Percentiles rank a stretch among this genome's conserved stretches.
Evolutionary conservation across 2,888 invertebrate species (phyloP).

Genomic region (Amblyteles armatorius): DNA sequence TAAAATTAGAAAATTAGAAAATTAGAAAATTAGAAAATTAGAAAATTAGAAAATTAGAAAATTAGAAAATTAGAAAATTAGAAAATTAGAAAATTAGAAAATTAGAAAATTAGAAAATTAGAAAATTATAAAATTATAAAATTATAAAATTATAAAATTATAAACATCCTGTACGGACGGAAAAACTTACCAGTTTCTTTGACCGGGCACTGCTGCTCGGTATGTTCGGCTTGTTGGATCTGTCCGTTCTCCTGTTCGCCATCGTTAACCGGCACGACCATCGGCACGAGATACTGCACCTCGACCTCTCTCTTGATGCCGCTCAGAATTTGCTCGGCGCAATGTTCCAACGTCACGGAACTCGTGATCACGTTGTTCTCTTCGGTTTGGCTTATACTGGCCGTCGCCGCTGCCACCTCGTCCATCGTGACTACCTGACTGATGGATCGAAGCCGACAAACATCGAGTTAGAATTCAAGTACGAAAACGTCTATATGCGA

Average conservation of each 20-base stretch:
- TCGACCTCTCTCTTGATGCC: slow-evolving; percentile 87
- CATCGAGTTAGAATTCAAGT: not conserved
- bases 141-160: not conserved
- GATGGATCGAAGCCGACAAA: not conserved
- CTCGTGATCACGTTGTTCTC: slow-evolving; percentile 74
- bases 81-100: no score
- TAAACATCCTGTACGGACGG: not conserved
- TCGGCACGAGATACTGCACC: slow-evolving; percentile 86
- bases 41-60: no score
- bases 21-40: no score
- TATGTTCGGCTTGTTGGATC: slow-evolving; percentile 69
- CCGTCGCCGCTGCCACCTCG: slow-evolving; percentile 86
- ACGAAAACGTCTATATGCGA: not conserved
- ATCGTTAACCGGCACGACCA: slow-evolving; percentile 76
- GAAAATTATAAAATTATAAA: not conserved
- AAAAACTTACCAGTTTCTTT: slow-evolving; percentile 80
- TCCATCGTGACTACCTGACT: slow-evolving; percentile 80
- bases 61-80: no score
- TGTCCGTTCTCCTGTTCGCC: slow-evolving; percentile 51
- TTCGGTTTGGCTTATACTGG: slow-evolving; percentile 84
- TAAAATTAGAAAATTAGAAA: no score
- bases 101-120: no score
- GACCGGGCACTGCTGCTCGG: slow-evolving; percentile 73
- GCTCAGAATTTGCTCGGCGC: slow-evolving; percentile 87
- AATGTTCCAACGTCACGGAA: slow-evolving; percentile 85